Conservation (phyloP, 2,797 vertebrate species). For the Helarctos malayanus region DNA sequence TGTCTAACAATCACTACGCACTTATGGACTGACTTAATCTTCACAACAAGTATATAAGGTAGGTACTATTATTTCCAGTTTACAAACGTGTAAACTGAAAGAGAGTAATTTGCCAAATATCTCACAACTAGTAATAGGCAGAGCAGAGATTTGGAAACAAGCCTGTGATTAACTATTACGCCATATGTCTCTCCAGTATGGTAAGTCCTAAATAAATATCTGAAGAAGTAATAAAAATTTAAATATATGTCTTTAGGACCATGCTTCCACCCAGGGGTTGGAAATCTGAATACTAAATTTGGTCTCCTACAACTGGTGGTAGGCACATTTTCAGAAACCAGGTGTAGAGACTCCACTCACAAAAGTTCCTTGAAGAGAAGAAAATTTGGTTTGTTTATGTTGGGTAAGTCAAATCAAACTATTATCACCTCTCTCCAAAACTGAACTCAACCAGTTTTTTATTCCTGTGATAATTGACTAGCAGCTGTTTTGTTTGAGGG, state of each 20-base stretch:
- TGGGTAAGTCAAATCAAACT: not conserved
- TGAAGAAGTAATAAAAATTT: conserved; percentile 39
- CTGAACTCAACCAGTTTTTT: not conserved
- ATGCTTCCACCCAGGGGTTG: not conserved
- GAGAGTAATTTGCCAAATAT: not conserved
- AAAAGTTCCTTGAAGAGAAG: not conserved
- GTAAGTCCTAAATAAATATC: not conserved
- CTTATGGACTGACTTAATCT: not conserved
- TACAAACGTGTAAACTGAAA: not conserved
- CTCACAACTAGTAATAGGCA: not conserved
- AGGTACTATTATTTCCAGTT: not conserved
- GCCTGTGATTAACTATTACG: not conserved
- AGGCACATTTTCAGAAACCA: not conserved
- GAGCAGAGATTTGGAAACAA: conserved; percentile 20
- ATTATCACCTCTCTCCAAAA: not conserved
- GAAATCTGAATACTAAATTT: not conserved
- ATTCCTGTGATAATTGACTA: not conserved
- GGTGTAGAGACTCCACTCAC: not conserved
- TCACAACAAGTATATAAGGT: not conserved
- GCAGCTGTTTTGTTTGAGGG: not conserved
- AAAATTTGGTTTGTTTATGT: not conserved
- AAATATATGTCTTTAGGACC: not conserved
- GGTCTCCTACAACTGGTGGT: not conserved
- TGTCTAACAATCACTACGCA: not conserved
- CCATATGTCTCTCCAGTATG: not conserved